Base-by-base conservation (phyloP, 2,797 vertebrate genomes). In the Myripristis jacobus region DNA sequence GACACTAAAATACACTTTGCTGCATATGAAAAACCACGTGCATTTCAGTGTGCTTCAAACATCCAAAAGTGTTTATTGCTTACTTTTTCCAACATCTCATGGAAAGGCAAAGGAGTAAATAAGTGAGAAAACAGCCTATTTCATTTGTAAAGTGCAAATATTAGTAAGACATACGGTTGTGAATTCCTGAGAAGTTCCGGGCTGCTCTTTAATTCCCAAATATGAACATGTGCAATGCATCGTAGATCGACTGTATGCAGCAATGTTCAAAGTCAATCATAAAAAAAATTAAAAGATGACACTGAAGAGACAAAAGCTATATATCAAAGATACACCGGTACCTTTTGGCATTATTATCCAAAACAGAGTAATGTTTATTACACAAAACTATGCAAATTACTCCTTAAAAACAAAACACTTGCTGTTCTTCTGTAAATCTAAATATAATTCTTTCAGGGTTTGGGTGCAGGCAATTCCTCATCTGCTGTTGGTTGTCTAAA, bases 161-260 rank as follows among this genome's bases (percentile, higher is more conserved):
- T n/a, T 25, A 53, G 44, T 64, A 73, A 81, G 65, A 72, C 69
- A 43, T n/a, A 58, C 2, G 1, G 70, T 19, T 41, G 65, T 31
- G 10, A 58, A 47, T 75, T 77, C 66, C 66, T 71, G 73, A 75
- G 68, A 53, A 69, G 65, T 12, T 3, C 29, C 4, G 0, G 6
- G 25, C 34, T 48, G 41, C 4, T 66, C 4, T 10, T 46, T 22
- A 13, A 36, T 65, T 51, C 10, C 9, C 13, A 25, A 64, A 73
- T 63, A 24, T 41, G 12, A 41, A 41, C 38, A 43, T 43, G 16
- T 4, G 4, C 22, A 51, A 6, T 50, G 47, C 47, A 50, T 18
- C 13, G 11, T 22, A 24, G 22, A n/a, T 22, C 41, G 36, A 16
- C 34, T 12, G 9, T 66, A 27, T 65, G 44, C 25, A 55, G 34